These are phyloP conservation scores for Agrenia bidenticulata DNA, from an alignment of 2,888 invertebrate species.

Conservation along the genomic window DNA sequence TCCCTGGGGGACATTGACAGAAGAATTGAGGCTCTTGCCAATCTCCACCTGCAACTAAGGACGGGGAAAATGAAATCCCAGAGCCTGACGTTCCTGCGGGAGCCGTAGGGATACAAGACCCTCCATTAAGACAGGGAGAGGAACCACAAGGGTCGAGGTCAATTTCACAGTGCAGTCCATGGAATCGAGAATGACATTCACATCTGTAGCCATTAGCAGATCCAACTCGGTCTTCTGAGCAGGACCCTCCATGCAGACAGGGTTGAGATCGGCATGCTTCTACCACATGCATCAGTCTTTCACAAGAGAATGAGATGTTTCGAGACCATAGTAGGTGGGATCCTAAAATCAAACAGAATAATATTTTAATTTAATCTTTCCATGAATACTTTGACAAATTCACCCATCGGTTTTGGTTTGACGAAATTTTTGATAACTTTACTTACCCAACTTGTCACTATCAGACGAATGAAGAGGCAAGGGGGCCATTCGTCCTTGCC, in stretches of 20 bases:
- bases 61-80: conserved; percentile 51
- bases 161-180: conserved; percentile 76
- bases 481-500: conserved; percentile 45
- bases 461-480: conserved; percentile 50
- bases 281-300: conserved; percentile 55
- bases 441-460: conserved; percentile 41
- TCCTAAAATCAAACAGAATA: conserved; percentile 13
- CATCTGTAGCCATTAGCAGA: conserved; percentile 66
- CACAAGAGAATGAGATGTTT: conserved; percentile 52
- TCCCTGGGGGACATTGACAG: conserved; percentile 51
- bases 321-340: conserved; percentile 49
- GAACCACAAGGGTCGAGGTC: conserved; percentile 86
- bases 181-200: conserved; percentile 73
- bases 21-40: conserved; percentile 50
- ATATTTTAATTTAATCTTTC: conserved; percentile 7
- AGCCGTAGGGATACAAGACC: conserved; percentile 62
- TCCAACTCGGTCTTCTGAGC: conserved; percentile 59
- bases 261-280: conserved; percentile 70
- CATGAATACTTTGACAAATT: too few relatives aligned
- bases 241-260: conserved; percentile 74
- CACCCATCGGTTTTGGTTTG: too few relatives aligned
- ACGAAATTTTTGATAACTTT: too few relatives aligned
- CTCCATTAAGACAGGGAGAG: conserved; percentile 66
- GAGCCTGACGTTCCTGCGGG: conserved; percentile 56
- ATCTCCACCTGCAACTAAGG: conserved; percentile 47